Evolutionary conservation across 2,797 vertebrate species (phyloP).

Genomic region (Sebastes iracundus): DNA sequence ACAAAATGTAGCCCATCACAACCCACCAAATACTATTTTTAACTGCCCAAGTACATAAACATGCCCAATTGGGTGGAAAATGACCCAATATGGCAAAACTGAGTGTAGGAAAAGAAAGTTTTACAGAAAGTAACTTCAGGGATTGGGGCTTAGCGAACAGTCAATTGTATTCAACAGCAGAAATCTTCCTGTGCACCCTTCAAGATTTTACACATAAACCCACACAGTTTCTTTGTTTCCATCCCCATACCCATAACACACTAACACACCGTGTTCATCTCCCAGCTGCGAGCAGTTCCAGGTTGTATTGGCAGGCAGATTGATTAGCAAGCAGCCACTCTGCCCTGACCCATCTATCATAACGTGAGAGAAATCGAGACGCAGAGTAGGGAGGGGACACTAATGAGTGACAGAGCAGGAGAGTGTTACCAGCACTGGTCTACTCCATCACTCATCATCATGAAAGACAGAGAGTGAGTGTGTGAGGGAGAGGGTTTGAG

Average conservation of each 20-base stretch:
- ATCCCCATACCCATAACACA: neutral
- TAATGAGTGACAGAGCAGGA: constrained; percentile 64
- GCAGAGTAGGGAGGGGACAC: constrained; percentile 43
- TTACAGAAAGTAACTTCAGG: neutral
- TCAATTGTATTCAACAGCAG: neutral
- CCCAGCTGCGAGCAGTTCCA: constrained; percentile 15
- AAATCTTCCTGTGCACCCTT: neutral
- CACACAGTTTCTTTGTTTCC: neutral
- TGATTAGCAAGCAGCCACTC: constrained; percentile 56
- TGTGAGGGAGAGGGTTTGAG: neutral
- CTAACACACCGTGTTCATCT: neutral
- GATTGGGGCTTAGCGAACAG: neutral
- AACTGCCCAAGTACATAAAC: neutral
- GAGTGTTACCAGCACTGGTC: constrained; percentile 37
- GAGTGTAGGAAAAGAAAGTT: neutral
- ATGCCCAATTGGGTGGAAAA: neutral
- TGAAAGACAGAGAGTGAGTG: neutral
- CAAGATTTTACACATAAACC: neutral
- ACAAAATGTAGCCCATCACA: neutral
- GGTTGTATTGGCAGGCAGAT: constrained; percentile 58
- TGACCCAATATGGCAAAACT: neutral
- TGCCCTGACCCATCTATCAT: constrained; percentile 61
- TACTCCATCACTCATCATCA: constrained; percentile 61
- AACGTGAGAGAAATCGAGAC: constrained; percentile 36
- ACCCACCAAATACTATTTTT: neutral